Conservation (phyloP, 2,888 invertebrate genomes). For the Protophormia terraenovae region DNA sequence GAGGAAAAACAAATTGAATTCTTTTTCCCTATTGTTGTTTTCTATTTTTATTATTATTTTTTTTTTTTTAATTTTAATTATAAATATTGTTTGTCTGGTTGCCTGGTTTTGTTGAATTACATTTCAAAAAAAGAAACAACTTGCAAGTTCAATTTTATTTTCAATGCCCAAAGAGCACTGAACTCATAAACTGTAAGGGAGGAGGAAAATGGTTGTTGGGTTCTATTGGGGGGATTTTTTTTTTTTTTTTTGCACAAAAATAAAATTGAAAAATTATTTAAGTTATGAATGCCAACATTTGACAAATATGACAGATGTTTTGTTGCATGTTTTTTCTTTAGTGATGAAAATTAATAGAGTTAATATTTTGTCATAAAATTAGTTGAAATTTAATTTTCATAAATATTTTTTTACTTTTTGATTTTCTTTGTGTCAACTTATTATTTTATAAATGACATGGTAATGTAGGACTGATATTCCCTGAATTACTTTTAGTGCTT, state of each 20-base stretch:
- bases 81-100: slow-evolving; percentile 46
- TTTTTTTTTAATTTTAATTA: slow-evolving; percentile 32
- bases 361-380: too few species aligned
- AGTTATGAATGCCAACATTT: too few species aligned
- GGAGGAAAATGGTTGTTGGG: too few species aligned
- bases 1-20: slow-evolving; percentile 44
- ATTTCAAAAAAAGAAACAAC: slow-evolving; percentile 29
- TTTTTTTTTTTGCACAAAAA: not conserved
- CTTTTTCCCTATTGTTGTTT: slow-evolving; percentile 2
- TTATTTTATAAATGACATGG: too few species aligned
- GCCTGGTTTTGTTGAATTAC: not conserved
- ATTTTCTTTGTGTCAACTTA: too few species aligned
- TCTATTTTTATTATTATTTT: not conserved
- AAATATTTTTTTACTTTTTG: too few species aligned
- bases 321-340: not conserved
- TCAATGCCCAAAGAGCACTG: slow-evolving; percentile 58
- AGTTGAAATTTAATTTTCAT: too few species aligned
- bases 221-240: not conserved
- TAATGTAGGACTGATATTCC: too few species aligned
- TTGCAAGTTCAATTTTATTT: slow-evolving; percentile 56
- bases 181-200: slow-evolving; percentile 23
- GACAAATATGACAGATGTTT: slow-evolving; percentile 50
- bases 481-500: too few species aligned
- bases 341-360: not conserved
- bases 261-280: slow-evolving; percentile 9